phyloP scores from a whole-genome alignment of 2,888 invertebrate genomes.

The Acanthosepion pharaonis region DNA sequence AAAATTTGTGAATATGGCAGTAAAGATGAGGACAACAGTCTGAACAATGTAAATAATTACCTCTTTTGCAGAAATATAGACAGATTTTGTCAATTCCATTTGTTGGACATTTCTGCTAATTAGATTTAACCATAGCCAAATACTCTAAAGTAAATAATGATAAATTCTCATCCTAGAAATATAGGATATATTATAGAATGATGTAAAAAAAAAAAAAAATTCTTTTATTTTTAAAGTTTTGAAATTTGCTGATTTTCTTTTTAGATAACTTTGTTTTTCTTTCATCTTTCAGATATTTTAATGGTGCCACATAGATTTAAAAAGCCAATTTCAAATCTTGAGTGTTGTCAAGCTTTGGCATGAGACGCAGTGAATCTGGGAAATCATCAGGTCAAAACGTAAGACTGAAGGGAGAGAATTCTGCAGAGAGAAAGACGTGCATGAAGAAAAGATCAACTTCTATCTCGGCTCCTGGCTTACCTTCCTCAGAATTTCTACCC shows the following conservation, averaged over 20 bases:
- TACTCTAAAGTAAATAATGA: no score
- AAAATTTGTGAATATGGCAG: no score
- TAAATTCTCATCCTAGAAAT: no score
- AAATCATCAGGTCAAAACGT: not conserved
- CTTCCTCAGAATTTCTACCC: not conserved
- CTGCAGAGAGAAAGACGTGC: not conserved
- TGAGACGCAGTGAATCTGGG: not conserved
- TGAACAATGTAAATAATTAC: no score
- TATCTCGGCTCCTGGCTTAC: not conserved
- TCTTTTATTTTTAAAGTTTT: not conserved
- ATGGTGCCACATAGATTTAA: not conserved
- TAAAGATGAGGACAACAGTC: no score
- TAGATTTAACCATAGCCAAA: no score
- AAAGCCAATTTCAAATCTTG: not conserved
- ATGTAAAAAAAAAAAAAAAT: no score
- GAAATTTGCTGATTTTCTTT: not conserved
- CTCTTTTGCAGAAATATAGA: no score
- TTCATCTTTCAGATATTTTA: not conserved
- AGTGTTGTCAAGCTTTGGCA: not conserved
- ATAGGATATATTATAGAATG: no score
- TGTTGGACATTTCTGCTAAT: no score
- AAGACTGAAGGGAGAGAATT: not conserved
- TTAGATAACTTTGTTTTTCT: not conserved
- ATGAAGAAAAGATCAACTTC: not conserved
- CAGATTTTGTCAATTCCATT: no score